phyloP scores from a whole-genome alignment of 2,888 invertebrate genomes.

The Volucella zonaria region DNA sequence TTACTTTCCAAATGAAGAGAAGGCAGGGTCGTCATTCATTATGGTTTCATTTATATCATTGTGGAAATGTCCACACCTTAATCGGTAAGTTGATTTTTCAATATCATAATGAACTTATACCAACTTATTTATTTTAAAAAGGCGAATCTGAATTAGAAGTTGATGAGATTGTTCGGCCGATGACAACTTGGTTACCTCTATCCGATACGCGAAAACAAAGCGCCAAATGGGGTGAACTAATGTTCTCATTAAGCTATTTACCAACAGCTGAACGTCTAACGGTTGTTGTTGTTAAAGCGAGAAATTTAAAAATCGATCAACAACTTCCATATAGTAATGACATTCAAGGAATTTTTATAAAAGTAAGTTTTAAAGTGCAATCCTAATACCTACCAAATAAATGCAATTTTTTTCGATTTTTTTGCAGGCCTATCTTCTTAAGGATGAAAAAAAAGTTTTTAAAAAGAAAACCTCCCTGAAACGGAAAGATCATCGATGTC shows the following conservation, averaged over 20 bases:
- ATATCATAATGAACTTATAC: not conserved
- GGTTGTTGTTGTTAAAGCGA: constrained; percentile 87
- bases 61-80: constrained; percentile 86
- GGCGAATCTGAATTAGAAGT: constrained; percentile 88
- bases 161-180: constrained; percentile 86
- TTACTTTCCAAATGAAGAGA: constrained; percentile 86
- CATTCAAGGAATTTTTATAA: constrained; percentile 89
- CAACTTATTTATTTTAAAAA: constrained; percentile 10
- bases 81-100: constrained; percentile 77
- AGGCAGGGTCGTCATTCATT: constrained; percentile 85
- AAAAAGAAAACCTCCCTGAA: constrained; percentile 92
- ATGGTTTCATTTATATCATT: constrained; percentile 88
- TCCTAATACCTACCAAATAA: not conserved
- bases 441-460: constrained; percentile 91
- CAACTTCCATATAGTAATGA: constrained; percentile 75
- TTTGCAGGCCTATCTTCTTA: constrained; percentile 88
- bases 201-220: constrained; percentile 88
- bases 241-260: constrained; percentile 91
- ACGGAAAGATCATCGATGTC: constrained; percentile 87
- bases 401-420: not conserved
- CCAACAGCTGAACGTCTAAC: constrained; percentile 92
- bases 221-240: constrained; percentile 89
- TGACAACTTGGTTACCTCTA: constrained; percentile 91
- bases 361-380: constrained; percentile 83
- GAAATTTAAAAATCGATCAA: constrained; percentile 86